Evolutionary conservation across 2,888 invertebrate genomes (phyloP), one percentile per base, ranked within the genome.

Genomic region (Pegoplata infirma): DNA sequence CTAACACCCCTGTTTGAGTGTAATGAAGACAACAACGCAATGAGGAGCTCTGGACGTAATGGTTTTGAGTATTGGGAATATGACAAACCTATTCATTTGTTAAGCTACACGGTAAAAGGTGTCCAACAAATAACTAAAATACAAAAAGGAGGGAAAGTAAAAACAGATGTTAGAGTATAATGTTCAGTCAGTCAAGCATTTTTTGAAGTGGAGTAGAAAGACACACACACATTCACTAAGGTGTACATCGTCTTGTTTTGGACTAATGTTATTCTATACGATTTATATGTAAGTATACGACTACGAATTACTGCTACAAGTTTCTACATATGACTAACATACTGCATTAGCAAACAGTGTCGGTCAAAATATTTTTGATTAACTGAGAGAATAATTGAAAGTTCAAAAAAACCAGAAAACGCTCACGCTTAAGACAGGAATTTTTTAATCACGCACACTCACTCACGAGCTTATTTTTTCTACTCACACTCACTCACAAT

Each of bases 71-170:
- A 67, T 67, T 46, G 74, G 61, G 67, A 74, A 74, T 67, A 74
- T 67, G 67, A 67, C 74, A 74, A 55, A 61, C 36, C 53, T 61
- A 25, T 67, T 74, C 67, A 74, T 67, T 74, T 74, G 67, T 53
- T 61, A 74, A 59, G 74, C n/a, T 36, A 36, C 67, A 74, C 46
- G 46, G 16, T 67, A 61, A 55, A 61, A 67, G 74, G 36, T 67
- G 74, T 74, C 28, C 59, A 59, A 59, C 59, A 46, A 61, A 59
- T 10, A 66, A 73, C 16, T n/a, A 49, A 40, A 16, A 12, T 44
- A 67, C 46, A 67, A 59, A 28, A 32, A n/a, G 36, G 32, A 66
- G 51, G 17, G 23, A 61, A 67, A 67, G 61, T 74, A 36, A 59
- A n/a, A 74, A 67, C 53, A 74, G 53, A 55, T 67, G 74, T 74